Evolutionary conservation across 2,113 vertebrate genomes (phyloP), one percentile per base, ranked within the genome.

Genomic region (Turdus rufiventris): DNA sequence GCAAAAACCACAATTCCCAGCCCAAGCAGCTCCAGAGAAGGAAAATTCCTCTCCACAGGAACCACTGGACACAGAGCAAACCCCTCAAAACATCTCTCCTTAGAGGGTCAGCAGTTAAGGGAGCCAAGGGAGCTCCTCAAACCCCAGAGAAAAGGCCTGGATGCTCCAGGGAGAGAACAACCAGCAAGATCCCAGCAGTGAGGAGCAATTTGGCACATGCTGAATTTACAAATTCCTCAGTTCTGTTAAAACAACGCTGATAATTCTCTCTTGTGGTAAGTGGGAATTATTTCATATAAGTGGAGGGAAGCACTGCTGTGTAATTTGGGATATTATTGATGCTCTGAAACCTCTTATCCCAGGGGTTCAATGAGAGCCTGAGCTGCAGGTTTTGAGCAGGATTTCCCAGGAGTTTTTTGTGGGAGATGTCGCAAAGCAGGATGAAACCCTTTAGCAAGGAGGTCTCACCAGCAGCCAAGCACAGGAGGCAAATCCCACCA

Each of bases 261-360:
- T 17, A 16, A 56, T 5, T 6, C 31, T 53, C 6, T 3, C 3
- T 13, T n/a, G 2, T 4, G 16, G 2, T n/a, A 28, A 19, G 23
- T 6, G 17, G 38, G 63, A 54, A 77, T 51, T 60, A 8, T 61
- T 53, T 33, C 5, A 33, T 3, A 0, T 4, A 13, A 16, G 19
- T 4, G 17, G 56, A 40, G 50, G 34, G 57, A 54, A 53, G 66
- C 19, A 2, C 18, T 9, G 36, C 8, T 34, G 11, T 2, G 8
- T 8, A 18, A 68, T 61, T 12, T 16, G 50, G 61, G 79, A 12
- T 61, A 11, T 34, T 29, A 8, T 12, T 5, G 58, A 12, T 25
- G 8, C 28, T 42, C 57, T 13, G 15, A 65, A 84, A 8, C 2
- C 5, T 38, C 25, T 38, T 8, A 12, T 5, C 73, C 66, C 57